Percentiles rank a stretch among this genome's conserved stretches.
phyloP scores from a whole-genome alignment of 2,797 vertebrate species.

The Hirundo rustica region DNA sequence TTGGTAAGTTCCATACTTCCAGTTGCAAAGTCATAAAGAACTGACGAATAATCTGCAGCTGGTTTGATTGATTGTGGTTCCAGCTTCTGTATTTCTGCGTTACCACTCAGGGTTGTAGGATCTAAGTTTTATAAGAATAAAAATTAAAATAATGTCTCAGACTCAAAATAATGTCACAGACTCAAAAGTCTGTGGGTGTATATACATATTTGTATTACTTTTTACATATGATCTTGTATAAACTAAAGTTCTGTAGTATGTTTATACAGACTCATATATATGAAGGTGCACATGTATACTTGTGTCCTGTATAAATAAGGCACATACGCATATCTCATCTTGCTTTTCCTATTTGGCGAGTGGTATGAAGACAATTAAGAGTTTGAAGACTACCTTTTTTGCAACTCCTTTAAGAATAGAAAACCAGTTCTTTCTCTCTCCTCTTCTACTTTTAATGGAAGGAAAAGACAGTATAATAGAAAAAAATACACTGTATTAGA shows the following conservation, averaged over 20 bases:
- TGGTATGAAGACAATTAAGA: not conserved
- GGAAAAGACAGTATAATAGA: not conserved
- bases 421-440: not conserved
- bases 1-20: not conserved
- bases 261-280: not conserved
- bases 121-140: constrained; percentile 39
- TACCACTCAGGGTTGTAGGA: not conserved
- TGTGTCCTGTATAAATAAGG: not conserved
- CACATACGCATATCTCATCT: not conserved
- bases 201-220: not conserved
- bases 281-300: not conserved
- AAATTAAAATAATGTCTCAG: not conserved
- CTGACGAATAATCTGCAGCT: not conserved
- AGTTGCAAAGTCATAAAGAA: not conserved
- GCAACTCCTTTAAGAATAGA: not conserved
- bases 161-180: too few species aligned
- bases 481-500: not conserved
- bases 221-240: not conserved
- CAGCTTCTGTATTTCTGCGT: constrained; percentile 37
- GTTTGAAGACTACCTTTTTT: not conserved
- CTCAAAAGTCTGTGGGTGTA: too few species aligned
- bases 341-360: not conserved
- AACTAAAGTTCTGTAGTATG: not conserved
- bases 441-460: not conserved
- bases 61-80: not conserved